Evolutionary conservation across 1,140 invertebrate genomes (phyloP).

Genomic region (Zaprionus ghesquierei): DNA sequence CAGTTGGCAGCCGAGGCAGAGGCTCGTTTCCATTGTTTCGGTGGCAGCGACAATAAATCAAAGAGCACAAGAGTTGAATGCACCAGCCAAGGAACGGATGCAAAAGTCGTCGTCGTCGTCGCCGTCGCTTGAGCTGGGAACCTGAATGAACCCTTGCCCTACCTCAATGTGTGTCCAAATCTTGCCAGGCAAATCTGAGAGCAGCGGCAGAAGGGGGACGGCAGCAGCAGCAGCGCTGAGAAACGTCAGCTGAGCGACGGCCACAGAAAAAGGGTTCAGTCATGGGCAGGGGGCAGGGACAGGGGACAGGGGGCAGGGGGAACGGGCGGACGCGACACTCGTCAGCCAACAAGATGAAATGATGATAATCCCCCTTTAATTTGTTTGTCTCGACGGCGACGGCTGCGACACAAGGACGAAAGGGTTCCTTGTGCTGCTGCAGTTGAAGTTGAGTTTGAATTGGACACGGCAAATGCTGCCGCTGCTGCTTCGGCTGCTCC

Average conservation of each 20-base stretch:
- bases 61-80: conserved; percentile 77
- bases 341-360: conserved; percentile 40
- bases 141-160: conserved; percentile 72
- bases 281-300: neutral
- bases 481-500: neutral
- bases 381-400: conserved; percentile 27
- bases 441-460: neutral
- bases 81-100: conserved; percentile 62
- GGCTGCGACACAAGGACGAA: conserved; percentile 46
- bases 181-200: conserved; percentile 63
- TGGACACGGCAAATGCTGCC: conserved; percentile 1
- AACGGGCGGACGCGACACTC: conserved; percentile 7
- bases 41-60: conserved; percentile 67
- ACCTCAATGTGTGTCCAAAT: conserved; percentile 71
- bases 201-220: conserved; percentile 28
- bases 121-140: conserved; percentile 43
- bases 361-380: conserved; percentile 67
- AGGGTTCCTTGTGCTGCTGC: conserved; percentile 20
- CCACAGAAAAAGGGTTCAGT: conserved; percentile 51
- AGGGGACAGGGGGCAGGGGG: neutral
- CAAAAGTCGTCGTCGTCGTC: conserved; percentile 67
- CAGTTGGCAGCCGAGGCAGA: conserved; percentile 34
- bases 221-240: conserved; percentile 34
- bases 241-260: conserved; percentile 70
- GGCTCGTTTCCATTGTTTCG: conserved; percentile 65